Percentiles rank a stretch among this genome's conserved stretches.
Conservation (phyloP, 1,140 invertebrate species). For the Drosophila rhopaloa region DNA sequence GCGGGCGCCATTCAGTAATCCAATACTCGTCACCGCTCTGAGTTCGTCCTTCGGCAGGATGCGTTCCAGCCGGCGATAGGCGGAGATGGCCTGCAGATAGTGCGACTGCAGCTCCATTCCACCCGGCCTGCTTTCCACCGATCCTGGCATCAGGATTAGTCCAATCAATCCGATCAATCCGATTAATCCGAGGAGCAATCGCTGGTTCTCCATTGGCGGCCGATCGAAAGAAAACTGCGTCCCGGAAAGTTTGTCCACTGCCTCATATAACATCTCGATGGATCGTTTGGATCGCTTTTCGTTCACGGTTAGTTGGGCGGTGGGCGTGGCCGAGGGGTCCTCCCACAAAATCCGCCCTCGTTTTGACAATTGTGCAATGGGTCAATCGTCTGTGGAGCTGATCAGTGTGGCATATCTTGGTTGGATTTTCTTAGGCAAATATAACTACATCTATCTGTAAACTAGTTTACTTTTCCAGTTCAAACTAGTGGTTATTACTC, state of each 20-base stretch:
- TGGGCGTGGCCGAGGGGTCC: conserved; percentile 26
- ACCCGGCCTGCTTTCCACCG: neutral
- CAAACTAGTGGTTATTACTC: neutral
- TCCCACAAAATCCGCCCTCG: conserved; percentile 8
- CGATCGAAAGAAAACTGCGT: conserved; percentile 39
- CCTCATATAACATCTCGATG: conserved; percentile 44
- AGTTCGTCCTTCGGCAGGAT: conserved; percentile 62
- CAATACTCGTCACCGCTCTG: conserved; percentile 59
- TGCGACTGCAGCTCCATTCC: conserved; percentile 59
- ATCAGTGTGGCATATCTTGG: conserved; percentile 17
- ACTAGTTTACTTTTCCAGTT: conserved; percentile 11
- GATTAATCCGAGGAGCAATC: conserved; percentile 10
- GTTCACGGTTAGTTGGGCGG: conserved; percentile 55
- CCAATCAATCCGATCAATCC: neutral
- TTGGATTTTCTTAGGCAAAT: conserved; percentile 22
- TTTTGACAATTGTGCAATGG: conserved; percentile 13
- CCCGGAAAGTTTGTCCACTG: conserved; percentile 26
- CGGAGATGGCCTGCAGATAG: conserved; percentile 60
- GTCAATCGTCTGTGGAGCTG: conserved; percentile 9
- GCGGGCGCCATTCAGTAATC: conserved; percentile 69
- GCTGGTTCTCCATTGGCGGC: conserved; percentile 23
- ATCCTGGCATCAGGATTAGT: conserved; percentile 9
- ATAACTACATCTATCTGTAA: neutral
- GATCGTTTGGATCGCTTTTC: neutral
- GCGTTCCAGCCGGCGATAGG: conserved; percentile 65